Evolutionary conservation across 2,113 vertebrate genomes (phyloP), one percentile per base, ranked within the genome.

Genomic region (Lynx canadensis): DNA sequence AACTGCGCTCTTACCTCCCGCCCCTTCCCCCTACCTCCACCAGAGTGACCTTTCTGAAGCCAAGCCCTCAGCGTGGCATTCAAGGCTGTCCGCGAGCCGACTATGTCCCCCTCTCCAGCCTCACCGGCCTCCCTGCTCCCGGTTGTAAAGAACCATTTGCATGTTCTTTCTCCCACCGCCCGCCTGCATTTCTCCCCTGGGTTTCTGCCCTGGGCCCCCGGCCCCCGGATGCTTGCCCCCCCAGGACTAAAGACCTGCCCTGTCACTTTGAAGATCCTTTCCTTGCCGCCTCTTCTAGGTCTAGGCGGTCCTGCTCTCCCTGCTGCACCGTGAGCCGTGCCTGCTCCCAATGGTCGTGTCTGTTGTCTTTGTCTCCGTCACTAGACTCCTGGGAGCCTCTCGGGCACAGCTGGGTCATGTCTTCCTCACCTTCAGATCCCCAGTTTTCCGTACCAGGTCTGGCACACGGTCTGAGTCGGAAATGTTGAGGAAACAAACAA

Each of bases 1-100:
- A 2, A 9, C 31, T 1, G 9, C 5, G 0, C 9, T 38, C 36
- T 13, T 13, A 23, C 2, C 33, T 88, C 25, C 55, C 7, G 18
- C 25, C 41, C 68, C 25, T 16, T 31, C 65, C 7, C 52, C 48
- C 76, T 14, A 16, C 36, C 36, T 29, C 69, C 8, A 4, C 36
- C 50, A 13, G 25, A 31, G 2, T 4, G 55, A 27, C 13, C 65
- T 50, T 57, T 82, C 29, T 48, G n/a, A 15, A 74, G 48, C 25
- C 41, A 63, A 4, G 3, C 71, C 27, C 13, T 87, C 31, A 55
- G 68, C 3, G 0, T 50, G 50, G 57, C 27, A 6, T 29, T 31
- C 31, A 5, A 78, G 23, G 45, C 57, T 12, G 0, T 6, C 50
- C 8, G 48, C 11, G 27, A 18, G 19, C 23, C 9, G 63, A 52